Conservation (phyloP, 2,797 vertebrate species). For the Trachurus trachurus region DNA sequence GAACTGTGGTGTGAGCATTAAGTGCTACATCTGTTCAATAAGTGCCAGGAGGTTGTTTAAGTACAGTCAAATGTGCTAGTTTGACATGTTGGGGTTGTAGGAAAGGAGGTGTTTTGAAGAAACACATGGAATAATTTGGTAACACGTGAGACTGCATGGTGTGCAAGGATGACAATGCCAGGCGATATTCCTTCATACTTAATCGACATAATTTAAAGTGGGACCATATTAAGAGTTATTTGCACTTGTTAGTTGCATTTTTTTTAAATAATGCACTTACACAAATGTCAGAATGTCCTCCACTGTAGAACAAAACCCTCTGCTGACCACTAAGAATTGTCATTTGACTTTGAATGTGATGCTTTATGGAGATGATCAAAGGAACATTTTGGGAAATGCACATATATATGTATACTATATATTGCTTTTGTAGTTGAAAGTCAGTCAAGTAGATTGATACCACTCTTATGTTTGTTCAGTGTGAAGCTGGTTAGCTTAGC, state of each 20-base stretch:
- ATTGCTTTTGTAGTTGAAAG: not conserved
- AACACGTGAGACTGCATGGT: no score
- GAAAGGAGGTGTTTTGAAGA: no score
- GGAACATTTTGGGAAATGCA: constrained; percentile 12
- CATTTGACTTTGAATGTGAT: constrained; percentile 72
- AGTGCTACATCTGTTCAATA: no score
- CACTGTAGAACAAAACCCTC: constrained; percentile 7
- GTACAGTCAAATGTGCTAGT: no score
- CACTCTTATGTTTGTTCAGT: not conserved
- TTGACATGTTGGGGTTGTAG: no score
- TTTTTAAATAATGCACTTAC: constrained; percentile 26
- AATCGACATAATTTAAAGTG: constrained; percentile 8
- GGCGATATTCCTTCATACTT: not conserved
- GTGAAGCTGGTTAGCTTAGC: constrained; percentile 8
- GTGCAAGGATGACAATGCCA: no score
- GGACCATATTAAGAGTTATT: constrained; percentile 47
- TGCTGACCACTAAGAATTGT: constrained; percentile 71
- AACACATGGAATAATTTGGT: no score
- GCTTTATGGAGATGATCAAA: constrained; percentile 21
- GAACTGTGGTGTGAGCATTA: no score
- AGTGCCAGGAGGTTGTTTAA: no score
- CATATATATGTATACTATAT: not conserved
- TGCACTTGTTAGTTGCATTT: constrained; percentile 57
- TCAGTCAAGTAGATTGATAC: not conserved
- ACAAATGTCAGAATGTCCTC: constrained; percentile 7